Percentiles rank a stretch among this genome's conserved stretches.
Evolutionary conservation across 2,797 vertebrate species (phyloP).

Genomic region (Pangasius krempfi): DNA sequence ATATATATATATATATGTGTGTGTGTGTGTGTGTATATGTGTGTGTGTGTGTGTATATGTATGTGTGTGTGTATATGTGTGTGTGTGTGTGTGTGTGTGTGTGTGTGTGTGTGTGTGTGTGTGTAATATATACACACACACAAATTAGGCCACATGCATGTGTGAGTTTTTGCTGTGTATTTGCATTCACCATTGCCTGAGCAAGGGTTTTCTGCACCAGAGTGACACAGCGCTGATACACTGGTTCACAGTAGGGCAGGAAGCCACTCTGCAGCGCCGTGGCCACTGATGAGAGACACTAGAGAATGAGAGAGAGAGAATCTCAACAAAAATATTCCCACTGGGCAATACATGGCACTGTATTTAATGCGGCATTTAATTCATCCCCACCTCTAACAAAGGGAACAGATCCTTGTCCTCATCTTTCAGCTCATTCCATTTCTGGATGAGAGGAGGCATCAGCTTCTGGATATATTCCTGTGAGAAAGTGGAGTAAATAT

Average conservation of each 20-base stretch:
- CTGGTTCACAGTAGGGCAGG: constrained; percentile 93
- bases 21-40: too few species aligned
- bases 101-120: too few species aligned
- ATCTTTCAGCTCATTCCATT: constrained; percentile 95
- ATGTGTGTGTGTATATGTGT: too few species aligned
- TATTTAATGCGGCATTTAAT: neutral
- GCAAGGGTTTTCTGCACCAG: constrained; percentile 93
- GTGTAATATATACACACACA: too few species aligned
- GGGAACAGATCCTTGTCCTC: constrained; percentile 96
- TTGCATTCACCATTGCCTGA: constrained; percentile 87
- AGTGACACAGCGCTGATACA: constrained; percentile 95
- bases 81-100: too few species aligned
- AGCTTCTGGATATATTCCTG: constrained; percentile 96
- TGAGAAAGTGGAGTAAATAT: neutral
- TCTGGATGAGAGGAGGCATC: constrained; percentile 94
- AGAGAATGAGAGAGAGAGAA: constrained; percentile 15
- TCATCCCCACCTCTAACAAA: constrained; percentile 81
- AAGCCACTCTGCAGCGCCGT: constrained; percentile 94
- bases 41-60: too few species aligned
- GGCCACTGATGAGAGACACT: constrained; percentile 93
- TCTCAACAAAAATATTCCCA: neutral
- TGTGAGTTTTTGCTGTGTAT: too few species aligned
- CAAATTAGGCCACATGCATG: neutral
- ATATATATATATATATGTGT: too few species aligned
- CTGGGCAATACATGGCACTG: neutral